These are phyloP conservation scores for Eurypyga helias DNA, from an alignment of 2,113 vertebrate genomes.

Conservation along the genomic window DNA sequence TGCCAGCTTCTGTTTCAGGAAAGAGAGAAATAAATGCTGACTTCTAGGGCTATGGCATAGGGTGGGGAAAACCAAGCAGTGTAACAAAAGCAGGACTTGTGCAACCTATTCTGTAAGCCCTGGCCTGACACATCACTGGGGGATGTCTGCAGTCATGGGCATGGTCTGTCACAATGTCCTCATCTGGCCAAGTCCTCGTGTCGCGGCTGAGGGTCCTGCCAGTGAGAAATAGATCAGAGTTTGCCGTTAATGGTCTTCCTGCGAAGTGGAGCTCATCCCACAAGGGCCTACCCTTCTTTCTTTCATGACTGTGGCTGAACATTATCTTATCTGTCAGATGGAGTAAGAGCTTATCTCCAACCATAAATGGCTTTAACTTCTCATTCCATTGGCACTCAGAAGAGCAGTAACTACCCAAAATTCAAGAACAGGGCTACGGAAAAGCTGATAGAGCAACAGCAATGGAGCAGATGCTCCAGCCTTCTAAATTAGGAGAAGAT, in stretches of 20 bases:
- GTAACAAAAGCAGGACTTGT: not conserved
- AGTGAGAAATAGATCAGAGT: not conserved
- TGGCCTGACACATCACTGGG: accelerated
- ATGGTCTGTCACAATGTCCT: not conserved
- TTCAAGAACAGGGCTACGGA: conserved; percentile 25
- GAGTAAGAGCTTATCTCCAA: not conserved
- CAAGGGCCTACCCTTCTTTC: not conserved
- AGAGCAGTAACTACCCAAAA: not conserved
- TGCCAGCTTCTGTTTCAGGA: not conserved
- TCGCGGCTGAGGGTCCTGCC: accelerated
- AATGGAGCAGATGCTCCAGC: conserved; percentile 74
- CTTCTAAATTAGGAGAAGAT: conserved; percentile 78
- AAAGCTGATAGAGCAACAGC: conserved; percentile 66
- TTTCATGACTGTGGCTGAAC: not conserved
- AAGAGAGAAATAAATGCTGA: not conserved
- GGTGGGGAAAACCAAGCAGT: not conserved
- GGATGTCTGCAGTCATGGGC: accelerated
- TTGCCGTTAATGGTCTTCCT: not conserved
- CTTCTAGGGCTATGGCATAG: not conserved
- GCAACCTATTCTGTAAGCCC: not conserved
- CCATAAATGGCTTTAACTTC: not conserved
- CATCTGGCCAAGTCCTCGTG: not conserved
- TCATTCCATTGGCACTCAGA: not conserved
- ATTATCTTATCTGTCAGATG: not conserved
- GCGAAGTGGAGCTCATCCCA: not conserved